Base-by-base conservation (phyloP, 1,140 invertebrate genomes). In the Drosophila sulfurigaster region DNA sequence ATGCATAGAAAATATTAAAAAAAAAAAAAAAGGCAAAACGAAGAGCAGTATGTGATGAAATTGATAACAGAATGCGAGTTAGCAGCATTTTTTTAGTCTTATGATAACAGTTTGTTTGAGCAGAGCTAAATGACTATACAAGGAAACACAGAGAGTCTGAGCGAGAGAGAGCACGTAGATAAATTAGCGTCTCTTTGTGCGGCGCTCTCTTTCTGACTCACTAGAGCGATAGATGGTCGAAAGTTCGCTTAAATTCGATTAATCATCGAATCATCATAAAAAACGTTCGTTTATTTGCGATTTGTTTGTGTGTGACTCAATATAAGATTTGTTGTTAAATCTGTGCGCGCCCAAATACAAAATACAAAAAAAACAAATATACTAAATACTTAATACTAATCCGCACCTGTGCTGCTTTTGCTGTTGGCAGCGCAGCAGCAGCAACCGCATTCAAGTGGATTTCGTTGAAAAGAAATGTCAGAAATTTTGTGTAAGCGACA, bases 361-460 rank as follows among this genome's bases (percentile, higher is more conserved):
- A 13, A 10, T 15, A 16, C 25, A 10, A 3, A 25, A 38, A 32
- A 5, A 32, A 32, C 6, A 32, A 11, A 30, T 28, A 7, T 30
- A 15, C 35, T 15, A 15, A 25, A 11, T 20, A 20, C 25, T 25
- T 25, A 5, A 4, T 28, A 38, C 6, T 60, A 60, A 60, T 59
- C 70, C 71, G 71, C 65, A 74, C 71, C 71, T 74, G 71, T 74
- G 65, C 63, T 59, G 16, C 20, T 25, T 25, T 25, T n/a, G 46
- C 35, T 38, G 32, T 4, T 25, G 3, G 20, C 20, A 25, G 3
- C 20, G 20, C 0, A 25, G 30, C 54, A 67, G 69, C 52, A 54
- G 32, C 62, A 59, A 46, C 25, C 41, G 41, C 54, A 49, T 79
- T 87, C 79, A 88, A 87, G 83, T 82, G 86, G 68, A 75, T 75